These are phyloP conservation scores for Harpalus rufipes DNA, from an alignment of 2,888 invertebrate species.

Conservation along the genomic window DNA sequence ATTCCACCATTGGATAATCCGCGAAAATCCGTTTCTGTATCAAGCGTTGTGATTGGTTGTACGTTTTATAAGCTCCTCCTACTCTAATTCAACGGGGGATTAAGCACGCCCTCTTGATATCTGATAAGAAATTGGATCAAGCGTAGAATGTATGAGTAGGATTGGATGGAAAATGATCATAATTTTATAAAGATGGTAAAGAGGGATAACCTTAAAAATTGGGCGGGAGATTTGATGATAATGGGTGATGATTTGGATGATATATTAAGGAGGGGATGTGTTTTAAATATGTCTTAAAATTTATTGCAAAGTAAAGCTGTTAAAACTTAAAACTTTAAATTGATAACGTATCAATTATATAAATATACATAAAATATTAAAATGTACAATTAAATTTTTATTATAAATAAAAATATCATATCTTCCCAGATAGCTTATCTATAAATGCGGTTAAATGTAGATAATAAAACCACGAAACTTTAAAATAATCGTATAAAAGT, in stretches of 20 bases:
- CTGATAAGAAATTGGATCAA: no score
- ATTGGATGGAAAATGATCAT: no score
- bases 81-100: conserved; percentile 57
- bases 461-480: neutral
- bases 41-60: conserved; percentile 38
- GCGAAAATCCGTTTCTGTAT: conserved; percentile 10
- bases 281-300: no score
- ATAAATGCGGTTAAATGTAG: neutral
- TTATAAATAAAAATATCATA: neutral
- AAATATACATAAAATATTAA: neutral
- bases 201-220: no score
- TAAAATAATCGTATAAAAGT: no score
- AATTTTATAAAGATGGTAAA: no score
- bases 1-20: neutral
- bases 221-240: no score
- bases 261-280: no score
- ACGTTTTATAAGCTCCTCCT: conserved; percentile 44
- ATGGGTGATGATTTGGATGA: no score
- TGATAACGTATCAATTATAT: neutral
- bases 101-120: conserved; percentile 23
- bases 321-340: neutral
- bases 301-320: neutral
- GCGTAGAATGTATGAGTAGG: no score
- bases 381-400: neutral
- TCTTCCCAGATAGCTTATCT: neutral